Evolutionary conservation across 1,140 invertebrate species (phyloP).

Genomic region (Drosophila oshimai): DNA sequence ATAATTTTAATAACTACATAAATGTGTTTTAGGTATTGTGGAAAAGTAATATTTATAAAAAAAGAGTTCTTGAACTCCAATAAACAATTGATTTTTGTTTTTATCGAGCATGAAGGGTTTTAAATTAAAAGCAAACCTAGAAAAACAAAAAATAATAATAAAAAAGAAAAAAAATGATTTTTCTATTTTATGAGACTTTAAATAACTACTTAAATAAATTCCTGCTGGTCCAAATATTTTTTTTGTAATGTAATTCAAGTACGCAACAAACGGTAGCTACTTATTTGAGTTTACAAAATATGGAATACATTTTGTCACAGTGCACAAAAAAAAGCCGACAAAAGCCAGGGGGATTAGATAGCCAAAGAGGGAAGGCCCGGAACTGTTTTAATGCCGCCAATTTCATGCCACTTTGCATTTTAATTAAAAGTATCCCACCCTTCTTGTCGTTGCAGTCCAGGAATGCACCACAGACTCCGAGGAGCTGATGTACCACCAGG

Average conservation of each 20-base stretch:
- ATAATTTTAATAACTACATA: no score
- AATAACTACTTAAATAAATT: no score
- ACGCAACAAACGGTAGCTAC: neutral
- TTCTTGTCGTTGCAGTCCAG: constrained; percentile 65
- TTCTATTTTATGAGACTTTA: no score
- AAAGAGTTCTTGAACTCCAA: no score
- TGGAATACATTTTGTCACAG: neutral
- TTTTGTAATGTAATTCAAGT: neutral
- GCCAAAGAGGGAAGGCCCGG: neutral
- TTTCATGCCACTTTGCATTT: constrained; percentile 80
- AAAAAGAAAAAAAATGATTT: no score
- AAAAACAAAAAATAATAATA: no score
- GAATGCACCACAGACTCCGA: constrained; percentile 83
- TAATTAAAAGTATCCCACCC: constrained; percentile 64
- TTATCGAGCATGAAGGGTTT: no score
- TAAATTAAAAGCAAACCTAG: no score
- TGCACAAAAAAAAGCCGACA: constrained; percentile 18
- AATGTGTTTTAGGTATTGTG: no score
- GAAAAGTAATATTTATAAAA: no score
- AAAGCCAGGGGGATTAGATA: neutral
- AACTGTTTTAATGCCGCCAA: constrained; percentile 51
- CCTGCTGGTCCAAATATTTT: neutral
- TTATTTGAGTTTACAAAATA: neutral
- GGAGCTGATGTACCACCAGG: constrained; percentile 82
- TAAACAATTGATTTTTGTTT: no score